phyloP scores from a whole-genome alignment of 2,113 vertebrate species.

The Sinocyclocheilus rhinocerous region DNA sequence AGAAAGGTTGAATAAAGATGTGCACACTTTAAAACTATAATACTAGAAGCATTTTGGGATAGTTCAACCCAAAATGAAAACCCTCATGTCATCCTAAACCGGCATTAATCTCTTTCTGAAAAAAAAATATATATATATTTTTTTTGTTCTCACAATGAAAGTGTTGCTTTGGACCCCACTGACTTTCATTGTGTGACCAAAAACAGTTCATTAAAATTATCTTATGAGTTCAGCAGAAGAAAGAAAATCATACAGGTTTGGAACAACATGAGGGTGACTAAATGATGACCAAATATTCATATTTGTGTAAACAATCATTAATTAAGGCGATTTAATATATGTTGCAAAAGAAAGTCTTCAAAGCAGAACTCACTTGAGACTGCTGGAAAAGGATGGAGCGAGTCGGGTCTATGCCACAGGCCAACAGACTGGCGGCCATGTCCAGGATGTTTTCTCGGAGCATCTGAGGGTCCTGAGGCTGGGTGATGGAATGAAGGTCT shows the following conservation, averaged over 20 bases:
- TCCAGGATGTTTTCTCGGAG: constrained; percentile 85
- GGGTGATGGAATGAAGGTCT: constrained; percentile 92
- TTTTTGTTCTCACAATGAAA: no score
- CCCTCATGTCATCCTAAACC: neutral
- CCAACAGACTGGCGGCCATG: constrained; percentile 88
- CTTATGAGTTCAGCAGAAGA: neutral
- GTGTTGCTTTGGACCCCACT: neutral
- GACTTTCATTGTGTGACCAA: neutral
- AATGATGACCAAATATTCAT: neutral
- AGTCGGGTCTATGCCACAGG: constrained; percentile 88
- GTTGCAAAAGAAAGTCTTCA: neutral
- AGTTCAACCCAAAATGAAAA: neutral
- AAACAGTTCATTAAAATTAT: neutral
- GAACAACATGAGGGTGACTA: neutral
- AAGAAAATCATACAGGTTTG: neutral
- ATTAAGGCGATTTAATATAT: neutral
- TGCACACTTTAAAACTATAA: neutral
- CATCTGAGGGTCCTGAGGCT: constrained; percentile 79
- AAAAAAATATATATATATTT: no score
- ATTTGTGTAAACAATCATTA: neutral
- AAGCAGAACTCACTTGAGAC: constrained; percentile 81
- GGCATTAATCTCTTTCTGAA: neutral
- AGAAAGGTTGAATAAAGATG: neutral
- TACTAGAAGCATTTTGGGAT: neutral
- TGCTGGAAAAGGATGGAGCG: constrained; percentile 90